Conservation (phyloP, 2,797 vertebrate species). For the Halcyon leucocephala region DNA sequence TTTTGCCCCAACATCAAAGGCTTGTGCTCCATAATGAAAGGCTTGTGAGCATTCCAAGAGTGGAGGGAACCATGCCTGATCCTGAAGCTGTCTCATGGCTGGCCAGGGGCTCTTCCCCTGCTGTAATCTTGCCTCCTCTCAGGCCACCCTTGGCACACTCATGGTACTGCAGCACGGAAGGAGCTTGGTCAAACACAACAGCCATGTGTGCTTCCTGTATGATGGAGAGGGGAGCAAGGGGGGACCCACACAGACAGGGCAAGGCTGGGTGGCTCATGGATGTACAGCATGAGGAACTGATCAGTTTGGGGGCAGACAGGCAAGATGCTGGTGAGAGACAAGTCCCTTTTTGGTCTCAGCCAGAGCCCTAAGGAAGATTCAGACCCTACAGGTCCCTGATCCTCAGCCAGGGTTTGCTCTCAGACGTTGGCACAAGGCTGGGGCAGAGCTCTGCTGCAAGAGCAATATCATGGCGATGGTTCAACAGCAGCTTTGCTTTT, state of each 20-base stretch:
- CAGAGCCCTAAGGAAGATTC: neutral
- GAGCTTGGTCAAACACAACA: neutral
- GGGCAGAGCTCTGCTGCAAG: neutral
- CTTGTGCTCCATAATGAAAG: neutral
- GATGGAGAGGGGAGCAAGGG: neutral
- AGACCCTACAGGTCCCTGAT: neutral
- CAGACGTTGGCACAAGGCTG: too few species aligned
- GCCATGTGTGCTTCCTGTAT: fast-evolving
- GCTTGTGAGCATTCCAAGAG: neutral
- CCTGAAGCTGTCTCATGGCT: neutral
- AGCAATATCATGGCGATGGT: neutral
- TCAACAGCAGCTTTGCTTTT: neutral
- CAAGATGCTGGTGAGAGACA: neutral
- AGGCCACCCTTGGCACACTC: neutral
- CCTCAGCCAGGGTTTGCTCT: neutral
- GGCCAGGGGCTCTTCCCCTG: neutral
- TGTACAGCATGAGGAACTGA: neutral
- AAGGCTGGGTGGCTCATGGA: neutral
- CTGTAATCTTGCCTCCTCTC: neutral
- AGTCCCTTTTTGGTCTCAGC: neutral
- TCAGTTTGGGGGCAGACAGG: neutral
- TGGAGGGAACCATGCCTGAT: neutral
- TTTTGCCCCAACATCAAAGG: neutral
- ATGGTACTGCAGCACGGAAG: neutral
- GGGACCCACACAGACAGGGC: neutral